A percentile compares a stretch with the other conserved stretches of the same genome.
Evolutionary conservation across 2,113 vertebrate species (phyloP).

Genomic region (Silurus asotus): DNA sequence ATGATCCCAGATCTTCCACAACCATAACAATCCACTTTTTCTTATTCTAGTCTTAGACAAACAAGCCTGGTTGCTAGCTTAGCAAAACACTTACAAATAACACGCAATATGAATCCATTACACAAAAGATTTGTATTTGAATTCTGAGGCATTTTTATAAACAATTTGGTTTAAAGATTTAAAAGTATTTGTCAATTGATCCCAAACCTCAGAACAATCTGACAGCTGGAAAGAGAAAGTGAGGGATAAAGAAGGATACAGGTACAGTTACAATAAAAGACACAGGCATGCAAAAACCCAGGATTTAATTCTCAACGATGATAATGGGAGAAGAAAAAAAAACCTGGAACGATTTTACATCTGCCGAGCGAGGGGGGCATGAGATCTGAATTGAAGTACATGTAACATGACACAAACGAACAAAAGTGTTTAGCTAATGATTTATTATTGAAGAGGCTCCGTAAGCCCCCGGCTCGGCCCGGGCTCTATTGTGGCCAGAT

Average conservation of each 20-base stretch:
- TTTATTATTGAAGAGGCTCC: conserved; percentile 78
- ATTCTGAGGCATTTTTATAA: neutral
- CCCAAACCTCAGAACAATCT: neutral
- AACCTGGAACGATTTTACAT: conserved; percentile 45
- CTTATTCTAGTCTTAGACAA: neutral
- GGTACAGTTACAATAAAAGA: conserved; percentile 19
- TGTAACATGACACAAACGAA: conserved; percentile 80
- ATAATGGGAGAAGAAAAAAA: conserved; percentile 26
- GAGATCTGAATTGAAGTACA: conserved; percentile 74
- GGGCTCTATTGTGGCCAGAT: conserved; percentile 74
- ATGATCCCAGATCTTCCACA: neutral
- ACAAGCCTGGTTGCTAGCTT: neutral
- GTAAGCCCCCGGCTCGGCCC: conserved; percentile 62
- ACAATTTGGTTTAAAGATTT: neutral
- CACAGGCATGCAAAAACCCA: neutral
- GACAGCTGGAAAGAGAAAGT: neutral
- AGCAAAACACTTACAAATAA: neutral
- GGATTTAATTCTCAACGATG: conserved; percentile 9
- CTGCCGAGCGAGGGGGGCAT: conserved; percentile 50
- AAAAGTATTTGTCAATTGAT: neutral
- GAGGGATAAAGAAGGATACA: neutral
- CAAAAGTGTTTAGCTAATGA: conserved; percentile 82
- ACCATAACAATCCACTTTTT: neutral
- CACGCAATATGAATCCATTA: neutral
- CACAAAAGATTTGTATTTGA: neutral